A percentile compares a stretch with the other conserved stretches of the same genome.
Conservation (phyloP, 2,888 invertebrate genomes). For the Crossocerus cetratus region DNA sequence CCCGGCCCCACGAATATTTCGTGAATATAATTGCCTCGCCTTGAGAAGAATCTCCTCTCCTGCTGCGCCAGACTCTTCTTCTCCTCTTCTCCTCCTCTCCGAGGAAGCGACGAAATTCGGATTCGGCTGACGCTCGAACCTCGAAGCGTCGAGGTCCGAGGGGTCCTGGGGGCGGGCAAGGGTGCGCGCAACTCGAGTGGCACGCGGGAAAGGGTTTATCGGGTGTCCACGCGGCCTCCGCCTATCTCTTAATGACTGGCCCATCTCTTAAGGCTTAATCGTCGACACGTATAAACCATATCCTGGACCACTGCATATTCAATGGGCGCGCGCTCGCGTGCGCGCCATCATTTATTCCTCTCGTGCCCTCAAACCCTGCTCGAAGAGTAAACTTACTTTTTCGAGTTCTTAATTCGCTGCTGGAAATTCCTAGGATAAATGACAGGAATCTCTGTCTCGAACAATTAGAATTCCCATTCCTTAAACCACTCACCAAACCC, state of each 20-base stretch:
- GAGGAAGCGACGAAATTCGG: neutral
- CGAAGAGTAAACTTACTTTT: too few species aligned
- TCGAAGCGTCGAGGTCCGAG: neutral
- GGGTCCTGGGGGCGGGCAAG: neutral
- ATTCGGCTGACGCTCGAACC: neutral
- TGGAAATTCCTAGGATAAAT: too few species aligned
- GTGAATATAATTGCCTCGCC: slow-evolving; percentile 49
- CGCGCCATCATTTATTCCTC: too few species aligned
- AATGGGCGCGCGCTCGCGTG: slow-evolving; percentile 63
- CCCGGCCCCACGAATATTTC: slow-evolving; percentile 40
- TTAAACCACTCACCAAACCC: too few species aligned
- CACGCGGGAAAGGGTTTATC: slow-evolving; percentile 56
- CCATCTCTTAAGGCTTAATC: slow-evolving; percentile 75
- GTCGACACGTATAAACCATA: slow-evolving; percentile 76
- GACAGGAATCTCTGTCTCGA: too few species aligned
- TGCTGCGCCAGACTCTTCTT: neutral
- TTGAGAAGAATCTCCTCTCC: slow-evolving; percentile 22
- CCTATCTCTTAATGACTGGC: slow-evolving; percentile 76
- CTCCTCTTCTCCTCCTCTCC: too few species aligned
- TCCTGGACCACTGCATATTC: slow-evolving; percentile 72
- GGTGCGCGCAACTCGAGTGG: neutral
- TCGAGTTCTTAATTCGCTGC: too few species aligned
- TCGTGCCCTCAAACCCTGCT: too few species aligned
- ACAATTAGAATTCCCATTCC: too few species aligned
- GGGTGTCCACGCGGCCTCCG: slow-evolving; percentile 72